Percentiles rank a stretch among this genome's conserved stretches.
phyloP scores from a whole-genome alignment of 2,113 vertebrate genomes.

The Hydrochoerus hydrochaeris region DNA sequence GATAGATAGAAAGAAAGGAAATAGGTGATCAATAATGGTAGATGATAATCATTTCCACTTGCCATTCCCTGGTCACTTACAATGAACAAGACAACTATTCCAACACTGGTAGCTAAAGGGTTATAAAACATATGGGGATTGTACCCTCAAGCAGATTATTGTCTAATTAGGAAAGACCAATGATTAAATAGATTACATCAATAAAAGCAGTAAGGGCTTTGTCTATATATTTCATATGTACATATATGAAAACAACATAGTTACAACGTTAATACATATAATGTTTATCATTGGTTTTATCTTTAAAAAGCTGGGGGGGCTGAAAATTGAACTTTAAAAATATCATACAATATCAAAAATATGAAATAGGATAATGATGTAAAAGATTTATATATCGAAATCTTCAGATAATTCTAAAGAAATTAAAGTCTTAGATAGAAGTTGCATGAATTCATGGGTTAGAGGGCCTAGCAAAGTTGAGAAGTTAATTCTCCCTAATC shows the following conservation, averaged over 20 bases:
- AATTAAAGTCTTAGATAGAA: constrained; percentile 19
- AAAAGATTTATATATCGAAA: background rate
- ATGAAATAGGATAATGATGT: background rate
- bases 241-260: background rate
- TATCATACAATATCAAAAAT: background rate
- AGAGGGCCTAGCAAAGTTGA: background rate
- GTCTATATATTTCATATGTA: background rate
- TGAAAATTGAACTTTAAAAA: background rate
- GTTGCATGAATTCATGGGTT: background rate
- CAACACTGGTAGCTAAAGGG: background rate
- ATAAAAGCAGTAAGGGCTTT: background rate
- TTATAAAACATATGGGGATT: background rate
- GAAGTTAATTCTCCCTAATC: background rate
- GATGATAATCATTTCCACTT: background rate
- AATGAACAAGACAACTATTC: background rate
- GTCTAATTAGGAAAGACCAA: background rate
- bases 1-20: background rate
- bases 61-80: background rate
- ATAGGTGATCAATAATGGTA: background rate
- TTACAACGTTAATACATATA: background rate
- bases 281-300: background rate
- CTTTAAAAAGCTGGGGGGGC: background rate
- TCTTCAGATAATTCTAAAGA: background rate
- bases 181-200: background rate
- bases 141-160: background rate